Percentiles rank a stretch among this genome's conserved stretches.
These are phyloP conservation scores for Meriones psammophilus DNA, from an alignment of 2,797 vertebrate genomes.

Conservation along the genomic window DNA sequence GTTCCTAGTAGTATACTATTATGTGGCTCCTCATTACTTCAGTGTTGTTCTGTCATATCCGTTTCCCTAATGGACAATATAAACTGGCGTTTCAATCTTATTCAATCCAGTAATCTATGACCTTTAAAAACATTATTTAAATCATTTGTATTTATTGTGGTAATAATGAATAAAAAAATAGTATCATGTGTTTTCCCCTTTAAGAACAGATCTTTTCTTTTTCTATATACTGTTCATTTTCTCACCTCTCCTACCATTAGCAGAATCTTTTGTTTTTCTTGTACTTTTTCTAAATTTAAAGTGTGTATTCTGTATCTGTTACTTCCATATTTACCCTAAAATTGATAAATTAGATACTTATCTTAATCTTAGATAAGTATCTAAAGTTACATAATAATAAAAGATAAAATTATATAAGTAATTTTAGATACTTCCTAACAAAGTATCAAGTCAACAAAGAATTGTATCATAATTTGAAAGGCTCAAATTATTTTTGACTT, in stretches of 20 bases:
- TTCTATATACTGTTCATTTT: constrained; percentile 11
- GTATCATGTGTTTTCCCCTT: background rate
- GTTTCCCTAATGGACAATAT: background rate
- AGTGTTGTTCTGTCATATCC: background rate
- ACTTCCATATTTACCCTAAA: background rate
- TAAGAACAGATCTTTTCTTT: constrained; percentile 2
- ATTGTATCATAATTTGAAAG: constrained; percentile 37
- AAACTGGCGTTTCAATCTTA: constrained; percentile 23
- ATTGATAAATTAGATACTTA: background rate
- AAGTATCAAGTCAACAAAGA: constrained; percentile 18
- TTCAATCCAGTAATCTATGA: background rate
- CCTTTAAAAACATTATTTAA: constrained; percentile 27
- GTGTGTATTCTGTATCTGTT: constrained; percentile 4
- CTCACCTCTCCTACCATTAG: background rate
- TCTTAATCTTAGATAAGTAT: constrained; percentile 10
- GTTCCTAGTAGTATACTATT: background rate
- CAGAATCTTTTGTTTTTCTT: background rate
- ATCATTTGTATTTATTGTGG: constrained; percentile 44
- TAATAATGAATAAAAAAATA: constrained; percentile 28
- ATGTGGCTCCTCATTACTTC: background rate
- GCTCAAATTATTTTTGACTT: background rate
- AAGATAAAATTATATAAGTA: no score
- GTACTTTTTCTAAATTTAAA: constrained; percentile 29
- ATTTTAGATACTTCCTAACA: background rate
- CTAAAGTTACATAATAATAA: no score